phyloP scores from a whole-genome alignment of 2,888 invertebrate species.

The Homarus gammarus region DNA sequence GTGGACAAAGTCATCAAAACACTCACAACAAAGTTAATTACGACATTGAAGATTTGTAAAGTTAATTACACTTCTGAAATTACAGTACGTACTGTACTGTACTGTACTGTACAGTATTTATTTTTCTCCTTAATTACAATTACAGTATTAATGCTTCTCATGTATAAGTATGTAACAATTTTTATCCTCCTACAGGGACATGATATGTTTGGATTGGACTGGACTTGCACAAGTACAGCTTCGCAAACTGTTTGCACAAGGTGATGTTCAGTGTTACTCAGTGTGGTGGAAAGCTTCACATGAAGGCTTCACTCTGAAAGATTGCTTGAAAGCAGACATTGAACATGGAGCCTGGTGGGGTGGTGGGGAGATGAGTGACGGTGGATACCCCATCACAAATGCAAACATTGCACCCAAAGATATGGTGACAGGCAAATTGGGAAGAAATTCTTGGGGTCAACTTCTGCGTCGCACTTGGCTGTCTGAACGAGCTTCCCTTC shows the following conservation, averaged over 20 bases:
- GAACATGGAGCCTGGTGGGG: constrained; percentile 72
- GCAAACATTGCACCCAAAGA: constrained; percentile 33
- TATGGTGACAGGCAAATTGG: constrained; percentile 66
- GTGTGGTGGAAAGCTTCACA: constrained; percentile 65
- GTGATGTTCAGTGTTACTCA: constrained; percentile 69
- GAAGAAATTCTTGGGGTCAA: constrained; percentile 61
- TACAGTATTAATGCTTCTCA: too few species aligned
- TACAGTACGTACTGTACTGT: too few species aligned
- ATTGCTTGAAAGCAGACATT: constrained; percentile 51
- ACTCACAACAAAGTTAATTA: too few species aligned
- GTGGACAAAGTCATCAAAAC: too few species aligned
- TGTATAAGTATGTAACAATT: neutral
- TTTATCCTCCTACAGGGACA: constrained; percentile 49
- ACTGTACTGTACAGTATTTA: too few species aligned
- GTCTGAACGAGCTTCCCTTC: constrained; percentile 61
- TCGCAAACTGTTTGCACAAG: constrained; percentile 41
- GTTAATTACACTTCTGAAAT: too few species aligned
- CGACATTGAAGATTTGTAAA: too few species aligned
- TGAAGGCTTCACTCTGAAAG: constrained; percentile 60
- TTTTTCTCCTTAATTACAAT: too few species aligned
- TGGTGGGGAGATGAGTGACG: constrained; percentile 70
- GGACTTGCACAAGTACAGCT: constrained; percentile 68
- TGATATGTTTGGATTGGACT: constrained; percentile 69
- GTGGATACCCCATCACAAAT: constrained; percentile 66
- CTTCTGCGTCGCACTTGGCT: constrained; percentile 66